A percentile compares a stretch with the other conserved stretches of the same genome.
phyloP scores from a whole-genome alignment of 2,113 vertebrate genomes.

The Sorex fumeus region DNA sequence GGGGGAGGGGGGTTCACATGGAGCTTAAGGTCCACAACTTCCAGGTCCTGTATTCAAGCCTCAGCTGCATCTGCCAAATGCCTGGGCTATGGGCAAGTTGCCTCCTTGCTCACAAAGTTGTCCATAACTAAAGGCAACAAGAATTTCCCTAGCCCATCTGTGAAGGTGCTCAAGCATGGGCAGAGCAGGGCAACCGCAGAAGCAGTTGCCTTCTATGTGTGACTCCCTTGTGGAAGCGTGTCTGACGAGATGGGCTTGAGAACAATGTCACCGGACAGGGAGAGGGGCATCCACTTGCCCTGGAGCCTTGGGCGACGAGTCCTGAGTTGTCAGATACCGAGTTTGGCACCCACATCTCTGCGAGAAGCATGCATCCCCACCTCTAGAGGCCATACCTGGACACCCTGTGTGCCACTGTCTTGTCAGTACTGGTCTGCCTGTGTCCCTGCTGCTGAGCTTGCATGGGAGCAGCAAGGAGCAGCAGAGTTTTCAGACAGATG shows the following conservation, averaged over 20 bases:
- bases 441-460: background rate
- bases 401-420: background rate
- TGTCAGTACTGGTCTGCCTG: background rate
- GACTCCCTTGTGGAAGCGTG: background rate
- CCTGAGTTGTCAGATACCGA: background rate
- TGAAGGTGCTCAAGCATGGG: background rate
- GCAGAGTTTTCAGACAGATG: too few relatives aligned
- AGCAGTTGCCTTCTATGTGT: background rate
- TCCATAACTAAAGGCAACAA: background rate
- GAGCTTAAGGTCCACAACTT: background rate
- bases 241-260: background rate
- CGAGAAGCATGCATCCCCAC: fast-evolving
- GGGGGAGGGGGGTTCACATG: too few relatives aligned
- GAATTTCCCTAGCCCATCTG: background rate
- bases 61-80: background rate
- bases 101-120: background rate
- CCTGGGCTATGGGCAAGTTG: background rate
- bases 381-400: background rate
- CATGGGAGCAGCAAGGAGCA: background rate
- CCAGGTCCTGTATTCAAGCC: background rate
- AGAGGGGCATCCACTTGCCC: background rate
- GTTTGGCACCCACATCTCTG: background rate
- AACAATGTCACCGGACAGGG: background rate
- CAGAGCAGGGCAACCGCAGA: background rate
- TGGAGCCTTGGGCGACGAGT: background rate